Conservation (phyloP, 92 coral and sea anemone species). For the Nematostella vectensis region DNA sequence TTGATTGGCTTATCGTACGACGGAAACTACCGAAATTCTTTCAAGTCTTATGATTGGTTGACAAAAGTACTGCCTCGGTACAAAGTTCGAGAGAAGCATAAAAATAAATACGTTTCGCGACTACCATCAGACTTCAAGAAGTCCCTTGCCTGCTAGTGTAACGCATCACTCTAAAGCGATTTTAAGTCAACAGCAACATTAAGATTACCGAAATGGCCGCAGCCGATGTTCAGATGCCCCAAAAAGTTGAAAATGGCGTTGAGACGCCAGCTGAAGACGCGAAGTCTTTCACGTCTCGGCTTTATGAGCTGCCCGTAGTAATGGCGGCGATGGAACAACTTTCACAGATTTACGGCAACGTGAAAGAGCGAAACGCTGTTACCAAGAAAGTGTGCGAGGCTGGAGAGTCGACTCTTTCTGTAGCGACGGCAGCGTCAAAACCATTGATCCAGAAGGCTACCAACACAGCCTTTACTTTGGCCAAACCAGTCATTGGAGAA, state of each 20-base stretch:
- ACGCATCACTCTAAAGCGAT: not conserved
- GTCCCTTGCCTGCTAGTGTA: no score
- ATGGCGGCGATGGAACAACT: constrained; percentile 82
- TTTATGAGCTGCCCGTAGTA: constrained; percentile 84
- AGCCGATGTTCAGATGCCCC: constrained; percentile 54
- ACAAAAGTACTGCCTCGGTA: not conserved
- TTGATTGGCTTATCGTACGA: not conserved
- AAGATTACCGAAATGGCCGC: constrained; percentile 27
- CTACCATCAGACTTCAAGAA: no score
- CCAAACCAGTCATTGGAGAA: constrained; percentile 83
- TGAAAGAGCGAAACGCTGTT: constrained; percentile 70
- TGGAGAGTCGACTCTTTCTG: constrained; percentile 79
- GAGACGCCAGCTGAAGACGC: constrained; percentile 36
- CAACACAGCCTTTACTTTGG: constrained; percentile 54
- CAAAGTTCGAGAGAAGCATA: not conserved
- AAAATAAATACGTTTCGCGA: constrained; percentile 1
- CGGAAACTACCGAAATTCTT: not conserved
- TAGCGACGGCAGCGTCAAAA: constrained; percentile 76
- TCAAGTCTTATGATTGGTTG: not conserved
- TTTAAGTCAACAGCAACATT: no score
- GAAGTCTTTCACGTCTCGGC: constrained; percentile 61
- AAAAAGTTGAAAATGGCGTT: constrained; percentile 16
- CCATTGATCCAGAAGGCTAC: constrained; percentile 64
- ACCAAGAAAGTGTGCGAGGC: constrained; percentile 89
- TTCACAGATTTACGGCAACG: constrained; percentile 60